Base-by-base conservation (phyloP, 2,888 invertebrate genomes). In the Limnephilus rhombicus region DNA sequence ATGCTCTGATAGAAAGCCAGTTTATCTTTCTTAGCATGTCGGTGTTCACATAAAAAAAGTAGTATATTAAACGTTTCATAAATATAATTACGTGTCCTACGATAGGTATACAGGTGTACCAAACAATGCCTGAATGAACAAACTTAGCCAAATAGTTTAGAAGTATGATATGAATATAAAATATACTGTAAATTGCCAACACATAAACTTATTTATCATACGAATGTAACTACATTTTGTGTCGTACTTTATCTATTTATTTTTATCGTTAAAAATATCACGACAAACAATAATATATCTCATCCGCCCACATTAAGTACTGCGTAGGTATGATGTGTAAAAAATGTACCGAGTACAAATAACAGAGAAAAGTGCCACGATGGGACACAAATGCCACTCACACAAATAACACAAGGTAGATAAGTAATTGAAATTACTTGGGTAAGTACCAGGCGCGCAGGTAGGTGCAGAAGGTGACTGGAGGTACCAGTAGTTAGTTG, bases 351-450 rank as follows among this genome's bases (percentile, higher is more conserved):
- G 80, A 53, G 34, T 88, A 34, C 80, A 88, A 29, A 88, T 80
- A 88, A 80, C 68, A 68, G 45, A 31, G 31, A 45, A 86, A 45
- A 49, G 86, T 53, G 45, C 86, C 24, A 24, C 86, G 18, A 86
- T 53, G 29, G 45, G 41, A 29, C 41, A 41, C n/a, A 49, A 45
- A 49, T 41, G 85, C 41, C 18, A 49, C 29, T n/a, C 45, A 31
- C 86, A 82, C 80, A 86, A 45, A 86, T 37, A 91, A 80, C 34
- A 18, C 41, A 90, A 80, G n/a, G 86, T 41, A 91, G 85, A 86
- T 91, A 86, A 91, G 88, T 80, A 89, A 86, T 91, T 91, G 86
- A 91, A 91, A 80, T 91, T 86, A 83, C 90, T 90, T 18, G n/a
- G 82, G 82, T 31, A 34, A 80, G 91, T 88, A 91, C 88, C 34